Conservation (phyloP, 2,888 invertebrate species). For the Drosophila paracracens region DNA sequence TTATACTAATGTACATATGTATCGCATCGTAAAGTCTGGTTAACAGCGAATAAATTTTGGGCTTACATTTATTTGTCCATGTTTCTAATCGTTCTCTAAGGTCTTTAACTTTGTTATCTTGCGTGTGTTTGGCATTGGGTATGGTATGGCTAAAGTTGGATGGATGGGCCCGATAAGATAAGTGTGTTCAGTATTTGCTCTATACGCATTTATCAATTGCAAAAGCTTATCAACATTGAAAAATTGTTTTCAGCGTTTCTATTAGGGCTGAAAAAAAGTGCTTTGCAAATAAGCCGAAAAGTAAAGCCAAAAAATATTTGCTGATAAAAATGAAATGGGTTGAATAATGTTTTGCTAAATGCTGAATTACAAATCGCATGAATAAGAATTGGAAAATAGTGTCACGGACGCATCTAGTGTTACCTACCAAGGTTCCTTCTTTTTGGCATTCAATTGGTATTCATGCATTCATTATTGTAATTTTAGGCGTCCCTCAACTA, state of each 20-base stretch:
- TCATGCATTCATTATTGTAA: constrained; percentile 23
- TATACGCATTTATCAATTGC: constrained; percentile 48
- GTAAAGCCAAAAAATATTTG: constrained; percentile 4
- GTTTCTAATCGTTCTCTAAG: constrained; percentile 6
- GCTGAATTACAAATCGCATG: not conserved
- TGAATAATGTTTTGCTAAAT: not conserved
- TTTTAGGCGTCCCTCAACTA: constrained; percentile 20
- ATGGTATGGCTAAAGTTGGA: not conserved
- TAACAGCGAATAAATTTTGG: not conserved
- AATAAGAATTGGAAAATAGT: constrained; percentile 3
- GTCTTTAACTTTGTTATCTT: constrained; percentile 26
- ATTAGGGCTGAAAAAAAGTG: constrained; percentile 9
- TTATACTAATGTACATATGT: not conserved
- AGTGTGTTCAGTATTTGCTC: constrained; percentile 31
- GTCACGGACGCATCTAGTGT: constrained; percentile 15
- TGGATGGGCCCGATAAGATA: constrained; percentile 47
- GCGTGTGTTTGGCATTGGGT: constrained; percentile 37
- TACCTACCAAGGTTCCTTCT: constrained; percentile 40
- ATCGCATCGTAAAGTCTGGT: constrained; percentile 1
- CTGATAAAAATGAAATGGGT: constrained; percentile 23
- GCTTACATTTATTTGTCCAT: not conserved
- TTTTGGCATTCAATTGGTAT: constrained; percentile 31
- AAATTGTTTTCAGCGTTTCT: not conserved
- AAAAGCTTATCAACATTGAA: constrained; percentile 37
- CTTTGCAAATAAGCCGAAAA: constrained; percentile 19